These are phyloP conservation scores for Lamellibrachia columna DNA, from an alignment of 2,888 invertebrate species.

Conservation along the genomic window DNA sequence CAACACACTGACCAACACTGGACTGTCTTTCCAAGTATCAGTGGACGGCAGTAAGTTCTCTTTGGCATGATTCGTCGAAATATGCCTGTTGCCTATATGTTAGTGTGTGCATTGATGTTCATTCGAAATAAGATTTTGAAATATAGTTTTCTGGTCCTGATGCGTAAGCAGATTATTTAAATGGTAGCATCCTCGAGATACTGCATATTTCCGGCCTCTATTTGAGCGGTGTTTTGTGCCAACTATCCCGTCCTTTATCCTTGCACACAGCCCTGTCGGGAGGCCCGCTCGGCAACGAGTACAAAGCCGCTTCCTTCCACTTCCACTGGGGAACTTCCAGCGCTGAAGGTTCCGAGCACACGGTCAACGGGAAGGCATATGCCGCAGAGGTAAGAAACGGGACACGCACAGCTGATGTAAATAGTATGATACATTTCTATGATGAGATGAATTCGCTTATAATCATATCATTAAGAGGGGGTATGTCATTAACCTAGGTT, in stretches of 20 bases:
- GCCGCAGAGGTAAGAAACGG: slow-evolving; percentile 77
- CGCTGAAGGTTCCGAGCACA: slow-evolving; percentile 91
- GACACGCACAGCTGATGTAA: no score
- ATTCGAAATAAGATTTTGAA: no score
- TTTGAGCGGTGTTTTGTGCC: no score
- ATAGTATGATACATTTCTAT: no score
- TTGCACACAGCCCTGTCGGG: slow-evolving; percentile 68
- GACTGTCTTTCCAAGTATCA: background rate
- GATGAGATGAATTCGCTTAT: no score
- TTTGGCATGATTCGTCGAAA: background rate
- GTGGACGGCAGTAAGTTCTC: background rate
- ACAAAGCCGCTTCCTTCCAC: slow-evolving; percentile 90
- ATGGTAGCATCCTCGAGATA: background rate
- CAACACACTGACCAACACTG: slow-evolving; percentile 21
- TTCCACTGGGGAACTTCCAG: slow-evolving; percentile 92
- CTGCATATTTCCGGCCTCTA: background rate
- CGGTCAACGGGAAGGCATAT: slow-evolving; percentile 85
- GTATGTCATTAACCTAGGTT: no score
- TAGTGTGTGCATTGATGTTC: no score
- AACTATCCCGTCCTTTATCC: background rate
- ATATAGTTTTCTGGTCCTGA: no score
- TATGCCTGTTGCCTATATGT: no score
- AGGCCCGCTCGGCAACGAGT: slow-evolving; percentile 81
- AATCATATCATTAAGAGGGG: no score
- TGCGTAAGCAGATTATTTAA: no score